Evolutionary conservation across 1,140 invertebrate genomes (phyloP).

Genomic region (Cyphomyrmex costatus): DNA sequence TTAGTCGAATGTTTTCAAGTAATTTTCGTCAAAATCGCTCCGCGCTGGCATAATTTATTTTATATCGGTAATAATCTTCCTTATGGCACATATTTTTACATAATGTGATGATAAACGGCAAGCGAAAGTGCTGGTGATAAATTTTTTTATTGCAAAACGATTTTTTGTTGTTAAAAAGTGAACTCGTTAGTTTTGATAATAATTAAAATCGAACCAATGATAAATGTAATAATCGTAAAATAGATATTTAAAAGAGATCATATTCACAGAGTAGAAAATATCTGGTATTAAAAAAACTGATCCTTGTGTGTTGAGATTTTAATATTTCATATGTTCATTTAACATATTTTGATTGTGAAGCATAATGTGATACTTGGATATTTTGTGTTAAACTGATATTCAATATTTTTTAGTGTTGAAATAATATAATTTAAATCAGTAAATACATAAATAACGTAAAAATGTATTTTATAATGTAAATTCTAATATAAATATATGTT

Average conservation of each 20-base stretch:
- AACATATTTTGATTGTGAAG: too few species aligned
- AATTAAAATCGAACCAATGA: neutral
- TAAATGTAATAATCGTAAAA: neutral
- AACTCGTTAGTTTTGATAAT: neutral
- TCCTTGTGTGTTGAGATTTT: too few species aligned
- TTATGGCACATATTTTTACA: neutral
- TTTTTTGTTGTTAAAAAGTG: neutral
- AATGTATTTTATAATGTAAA: too few species aligned
- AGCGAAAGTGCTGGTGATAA: neutral
- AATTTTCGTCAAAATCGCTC: neutral
- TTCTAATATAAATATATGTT: too few species aligned
- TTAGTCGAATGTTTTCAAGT: neutral
- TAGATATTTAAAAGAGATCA: neutral
- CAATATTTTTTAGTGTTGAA: too few species aligned
- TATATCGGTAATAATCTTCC: neutral
- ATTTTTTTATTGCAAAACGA: neutral
- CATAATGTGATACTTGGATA: too few species aligned
- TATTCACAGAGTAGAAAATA: too few species aligned
- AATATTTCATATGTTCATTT: too few species aligned
- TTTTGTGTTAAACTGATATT: too few species aligned
- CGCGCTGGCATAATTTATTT: neutral
- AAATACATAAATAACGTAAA: too few species aligned
- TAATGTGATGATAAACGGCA: neutral
- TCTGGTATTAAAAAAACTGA: too few species aligned
- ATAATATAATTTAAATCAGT: too few species aligned